These are phyloP conservation scores for Ceyx cyanopectus DNA, from an alignment of 2,113 vertebrate species.

Conservation along the genomic window DNA sequence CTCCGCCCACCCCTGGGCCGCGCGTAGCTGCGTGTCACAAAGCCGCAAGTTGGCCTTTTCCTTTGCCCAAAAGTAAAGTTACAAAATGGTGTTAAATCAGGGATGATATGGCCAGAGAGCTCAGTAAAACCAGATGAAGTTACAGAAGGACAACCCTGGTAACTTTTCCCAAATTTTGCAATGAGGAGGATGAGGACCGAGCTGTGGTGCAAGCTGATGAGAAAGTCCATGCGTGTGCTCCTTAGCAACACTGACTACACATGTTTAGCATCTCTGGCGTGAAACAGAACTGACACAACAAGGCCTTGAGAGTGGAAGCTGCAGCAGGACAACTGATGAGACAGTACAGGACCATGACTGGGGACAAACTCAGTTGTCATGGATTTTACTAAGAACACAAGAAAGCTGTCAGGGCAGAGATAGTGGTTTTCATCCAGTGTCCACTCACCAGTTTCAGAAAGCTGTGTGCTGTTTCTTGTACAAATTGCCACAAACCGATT, in stretches of 20 bases:
- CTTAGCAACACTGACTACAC: rapidly evolving
- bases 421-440: not conserved
- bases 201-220: not conserved
- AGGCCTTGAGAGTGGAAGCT: not conserved
- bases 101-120: rapidly evolving
- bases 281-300: not conserved
- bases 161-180: rapidly evolving
- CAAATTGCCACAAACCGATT: not conserved
- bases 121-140: rapidly evolving
- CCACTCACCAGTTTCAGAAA: not conserved
- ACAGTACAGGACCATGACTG: not conserved
- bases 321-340: not conserved
- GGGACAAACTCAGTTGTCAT: not conserved
- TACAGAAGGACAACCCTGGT: rapidly evolving
- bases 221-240: rapidly evolving
- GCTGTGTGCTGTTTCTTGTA: not conserved
- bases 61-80: rapidly evolving
- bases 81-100: rapidly evolving
- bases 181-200: not conserved
- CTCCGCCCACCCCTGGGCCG: not conserved
- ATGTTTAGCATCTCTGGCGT: not conserved
- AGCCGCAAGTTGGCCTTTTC: not conserved
- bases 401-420: not conserved
- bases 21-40: too few species aligned
- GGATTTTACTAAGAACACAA: rapidly evolving